phyloP scores from a whole-genome alignment of 1,140 invertebrate genomes.

The Teleogryllus occipitalis region DNA sequence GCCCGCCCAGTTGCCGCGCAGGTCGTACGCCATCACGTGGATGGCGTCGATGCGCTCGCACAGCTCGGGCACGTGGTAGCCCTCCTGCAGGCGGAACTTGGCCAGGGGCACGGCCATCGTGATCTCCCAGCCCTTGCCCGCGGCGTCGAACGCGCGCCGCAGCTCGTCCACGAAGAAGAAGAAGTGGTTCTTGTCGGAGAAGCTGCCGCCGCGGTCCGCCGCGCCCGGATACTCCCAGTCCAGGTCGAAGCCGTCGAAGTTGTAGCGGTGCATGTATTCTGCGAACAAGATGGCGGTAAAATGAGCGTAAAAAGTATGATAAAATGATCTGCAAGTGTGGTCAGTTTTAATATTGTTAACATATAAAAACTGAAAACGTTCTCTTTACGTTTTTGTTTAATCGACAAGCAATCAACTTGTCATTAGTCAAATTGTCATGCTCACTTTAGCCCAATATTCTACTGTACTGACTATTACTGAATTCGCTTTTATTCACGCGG shows the following conservation, averaged over 20 bases:
- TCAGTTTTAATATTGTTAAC: too few relatives aligned
- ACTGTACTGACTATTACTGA: too few relatives aligned
- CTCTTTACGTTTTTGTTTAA: too few relatives aligned
- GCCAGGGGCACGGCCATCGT: constrained; percentile 70
- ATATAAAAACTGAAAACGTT: too few relatives aligned
- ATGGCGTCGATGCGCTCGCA: constrained; percentile 78
- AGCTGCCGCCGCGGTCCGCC: constrained; percentile 72
- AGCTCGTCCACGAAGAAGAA: constrained; percentile 77
- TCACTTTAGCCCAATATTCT: too few relatives aligned
- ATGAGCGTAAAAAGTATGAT: background rate
- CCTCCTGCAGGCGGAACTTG: constrained; percentile 74
- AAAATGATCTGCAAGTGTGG: background rate
- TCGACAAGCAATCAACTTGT: too few relatives aligned
- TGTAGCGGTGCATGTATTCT: constrained; percentile 66
- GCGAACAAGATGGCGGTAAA: constrained; percentile 4
- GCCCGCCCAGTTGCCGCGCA: constrained; percentile 85
- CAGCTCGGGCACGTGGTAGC: constrained; percentile 79
- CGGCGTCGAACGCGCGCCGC: constrained; percentile 63
- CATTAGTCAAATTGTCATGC: too few relatives aligned
- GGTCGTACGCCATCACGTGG: constrained; percentile 85
- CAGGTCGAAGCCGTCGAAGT: constrained; percentile 74
- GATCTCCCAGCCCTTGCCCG: constrained; percentile 69
- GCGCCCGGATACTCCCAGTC: constrained; percentile 85
- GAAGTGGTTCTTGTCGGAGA: constrained; percentile 73
- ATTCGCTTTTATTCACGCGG: too few relatives aligned